Evolutionary conservation across 1,140 invertebrate species (phyloP), one percentile per base, ranked within the genome.

Genomic region (Nephila pilipes): DNA sequence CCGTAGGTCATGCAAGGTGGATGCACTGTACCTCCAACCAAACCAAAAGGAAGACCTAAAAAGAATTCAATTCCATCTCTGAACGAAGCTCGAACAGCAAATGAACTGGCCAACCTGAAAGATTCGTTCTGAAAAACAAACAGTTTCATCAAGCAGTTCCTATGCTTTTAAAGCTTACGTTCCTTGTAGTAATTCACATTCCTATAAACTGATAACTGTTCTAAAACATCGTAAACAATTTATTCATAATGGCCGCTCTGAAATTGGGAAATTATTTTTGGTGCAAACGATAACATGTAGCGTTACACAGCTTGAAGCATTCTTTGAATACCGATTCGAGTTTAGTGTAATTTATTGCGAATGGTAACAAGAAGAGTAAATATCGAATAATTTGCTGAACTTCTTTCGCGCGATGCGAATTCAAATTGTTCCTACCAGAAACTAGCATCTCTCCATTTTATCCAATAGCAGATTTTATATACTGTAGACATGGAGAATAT

Each of bases 31-130:
- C 94, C 95, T 22, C 96, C 96, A 14, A 96, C 96, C 0, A 96
- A 96, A 94, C 96, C 96, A 2, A 96, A 96, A 95, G 96, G 96
- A 46, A 93, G 96, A 79, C 96, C 96, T 4, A 96, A 95, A 94
- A 96, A 96, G 91, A 95, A 95, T 93, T 95, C 95, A 3, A 95
- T 95, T 81, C 95, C 95, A 20, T 94, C 94, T 14, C 87, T 94
- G 55, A 94, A 85, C 88, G 93, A 94, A 88, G 38, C 90, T 38
- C 38, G 92, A 38, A 85, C 87, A 16, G 83, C 79, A 22, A 69
- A 90, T 38, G 91, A 93, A 29, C n/a, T 93, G n/a, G 85, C 83
- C 32, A 60, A 22, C 32, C 63, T 87, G 22, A 93, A 93, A 63
- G 91, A 93, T 25, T 25, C 91, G 18, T 93, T 87, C 60, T 87